Percentiles rank a stretch among this genome's conserved stretches.
phyloP scores from a whole-genome alignment of 2,797 vertebrate species.

The Cirrhinus mrigala region DNA sequence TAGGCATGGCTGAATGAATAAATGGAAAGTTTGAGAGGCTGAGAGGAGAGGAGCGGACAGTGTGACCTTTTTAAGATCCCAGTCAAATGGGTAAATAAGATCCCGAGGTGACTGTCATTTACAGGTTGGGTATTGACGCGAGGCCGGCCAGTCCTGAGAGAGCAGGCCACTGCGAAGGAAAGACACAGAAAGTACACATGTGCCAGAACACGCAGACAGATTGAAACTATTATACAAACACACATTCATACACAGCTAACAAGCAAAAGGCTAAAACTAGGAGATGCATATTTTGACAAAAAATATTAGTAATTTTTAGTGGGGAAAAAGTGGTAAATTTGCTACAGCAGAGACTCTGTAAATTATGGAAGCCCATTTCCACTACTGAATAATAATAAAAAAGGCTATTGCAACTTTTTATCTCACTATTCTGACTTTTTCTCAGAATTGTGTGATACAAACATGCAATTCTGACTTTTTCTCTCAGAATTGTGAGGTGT shows the following conservation, averaged over 20 bases:
- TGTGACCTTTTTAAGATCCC: conserved; percentile 83
- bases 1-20: conserved; percentile 58
- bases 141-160: conserved; percentile 60
- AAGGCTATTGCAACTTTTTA: no score
- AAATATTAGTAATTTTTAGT: background rate
- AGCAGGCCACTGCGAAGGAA: conserved; percentile 40
- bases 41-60: conserved; percentile 61
- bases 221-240: conserved; percentile 36
- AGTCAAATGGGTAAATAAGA: conserved; percentile 79
- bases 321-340: background rate
- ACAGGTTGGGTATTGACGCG: conserved; percentile 80
- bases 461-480: no score
- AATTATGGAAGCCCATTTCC: no score
- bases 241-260: conserved; percentile 4
- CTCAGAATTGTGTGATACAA: no score
- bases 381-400: no score
- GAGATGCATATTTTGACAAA: background rate
- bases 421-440: no score
- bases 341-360: background rate
- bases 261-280: background rate
- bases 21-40: conserved; percentile 56
- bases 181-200: conserved; percentile 41
- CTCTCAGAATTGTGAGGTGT: no score
- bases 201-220: conserved; percentile 33
- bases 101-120: conserved; percentile 86